Percentiles rank a stretch among this genome's conserved stretches.
phyloP scores from a whole-genome alignment of 2,797 vertebrate species.

The Podarcis lilfordi region DNA sequence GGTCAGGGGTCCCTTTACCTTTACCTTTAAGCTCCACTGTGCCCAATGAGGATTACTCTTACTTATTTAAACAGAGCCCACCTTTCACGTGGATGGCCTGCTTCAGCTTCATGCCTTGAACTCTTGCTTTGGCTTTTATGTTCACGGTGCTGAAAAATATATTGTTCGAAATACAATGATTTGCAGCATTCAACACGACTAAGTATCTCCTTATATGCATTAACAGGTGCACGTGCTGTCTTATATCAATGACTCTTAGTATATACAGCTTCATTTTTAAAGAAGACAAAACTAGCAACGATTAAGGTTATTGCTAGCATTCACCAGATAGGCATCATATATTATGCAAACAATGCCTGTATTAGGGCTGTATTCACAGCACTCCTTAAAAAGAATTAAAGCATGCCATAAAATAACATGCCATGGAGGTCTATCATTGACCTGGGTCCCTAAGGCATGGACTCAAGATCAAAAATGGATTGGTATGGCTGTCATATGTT shows the following conservation, averaged over 20 bases:
- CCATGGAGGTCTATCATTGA: neutral
- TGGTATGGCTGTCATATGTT: neutral
- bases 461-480: neutral
- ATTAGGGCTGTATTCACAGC: neutral
- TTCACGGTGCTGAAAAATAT: conserved; percentile 60
- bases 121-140: conserved; percentile 46
- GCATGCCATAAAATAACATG: neutral
- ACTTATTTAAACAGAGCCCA: conserved; percentile 22
- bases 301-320: neutral
- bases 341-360: neutral
- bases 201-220: neutral
- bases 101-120: conserved; percentile 49
- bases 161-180: conserved; percentile 15
- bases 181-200: neutral
- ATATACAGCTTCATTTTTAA: neutral
- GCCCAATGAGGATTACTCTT: neutral
- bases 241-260: neutral
- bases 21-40: neutral
- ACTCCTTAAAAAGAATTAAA: neutral
- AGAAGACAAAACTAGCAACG: neutral
- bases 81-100: conserved; percentile 44
- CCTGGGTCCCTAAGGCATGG: neutral
- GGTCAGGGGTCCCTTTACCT: too few species aligned
- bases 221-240: neutral
- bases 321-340: neutral